Base-by-base conservation (phyloP, 1,140 invertebrate genomes). In the Cherax quadricarinatus region DNA sequence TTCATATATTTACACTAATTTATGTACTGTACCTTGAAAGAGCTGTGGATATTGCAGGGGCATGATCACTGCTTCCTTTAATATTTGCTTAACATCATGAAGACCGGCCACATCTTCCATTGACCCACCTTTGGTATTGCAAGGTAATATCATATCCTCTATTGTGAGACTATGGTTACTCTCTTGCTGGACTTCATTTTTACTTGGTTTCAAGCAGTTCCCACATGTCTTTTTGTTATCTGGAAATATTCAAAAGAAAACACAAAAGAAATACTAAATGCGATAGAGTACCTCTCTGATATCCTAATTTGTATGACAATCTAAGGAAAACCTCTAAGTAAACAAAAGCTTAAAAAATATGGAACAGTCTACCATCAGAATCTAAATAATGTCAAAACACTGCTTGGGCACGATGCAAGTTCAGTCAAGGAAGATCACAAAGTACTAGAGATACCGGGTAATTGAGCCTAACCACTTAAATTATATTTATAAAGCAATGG, bases 21-120 rank as follows among this genome's bases (percentile, higher is more conserved):
- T 94, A 95, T 16, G 94, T 94, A 95, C 95, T 16, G 94, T 94
- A 95, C 95, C 95, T 94, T 94, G 94, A 93, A 95, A 96, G 6
- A 95, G 94, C 53, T 95, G 95, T 21, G 95, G 95, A 92, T 94
- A 95, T 51, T 94, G 94, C 14, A 95, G 75, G 9, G 95, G 95
- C 94, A 95, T 94, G 62, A 96, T 94, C 10, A 95, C 94, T n/a
- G 95, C 95, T 92, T 95, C 95, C 57, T 94, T 94, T 4, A 96
- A 92, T 12, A 95, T 94, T 66, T 94, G 93, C 93, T 96, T 96
- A 9, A 95, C 95, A 70, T 95, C 94, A n/a, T 90, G n/a, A 7
- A 95, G 93, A 51, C 95, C 95, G 48, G 94, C 94, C 10, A 96
- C 94, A 87, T 95, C 95, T 53, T 92, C 81, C 87, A 95, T 94